Evolutionary conservation across 2,797 vertebrate genomes (phyloP).

Genomic region (Smutsia gigantea): DNA sequence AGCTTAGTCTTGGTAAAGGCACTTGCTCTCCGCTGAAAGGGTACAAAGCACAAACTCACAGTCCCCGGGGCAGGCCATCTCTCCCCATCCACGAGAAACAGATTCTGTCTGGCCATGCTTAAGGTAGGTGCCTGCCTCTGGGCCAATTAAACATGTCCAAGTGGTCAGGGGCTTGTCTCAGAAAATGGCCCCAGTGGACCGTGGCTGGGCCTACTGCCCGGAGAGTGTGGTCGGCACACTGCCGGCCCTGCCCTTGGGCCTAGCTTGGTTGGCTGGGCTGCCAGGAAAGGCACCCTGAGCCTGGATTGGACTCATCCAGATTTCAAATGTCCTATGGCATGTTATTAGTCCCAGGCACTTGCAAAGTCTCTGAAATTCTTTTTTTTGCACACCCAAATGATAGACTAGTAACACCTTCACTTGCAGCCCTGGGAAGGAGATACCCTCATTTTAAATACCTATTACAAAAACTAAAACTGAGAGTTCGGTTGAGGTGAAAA

Average conservation of each 20-base stretch:
- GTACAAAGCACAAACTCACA: accelerated
- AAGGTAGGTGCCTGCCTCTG: background rate
- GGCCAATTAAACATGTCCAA: background rate
- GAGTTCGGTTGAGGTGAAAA: background rate
- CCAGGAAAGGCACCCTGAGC: background rate
- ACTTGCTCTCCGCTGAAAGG: too few relatives aligned
- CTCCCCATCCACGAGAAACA: background rate
- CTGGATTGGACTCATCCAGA: background rate
- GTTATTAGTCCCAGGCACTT: too few relatives aligned
- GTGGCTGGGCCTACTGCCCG: accelerated
- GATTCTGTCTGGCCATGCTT: background rate
- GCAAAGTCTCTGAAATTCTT: background rate
- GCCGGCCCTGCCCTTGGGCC: accelerated
- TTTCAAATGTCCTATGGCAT: background rate
- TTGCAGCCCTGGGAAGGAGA: background rate
- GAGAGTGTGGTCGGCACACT: accelerated
- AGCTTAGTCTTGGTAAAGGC: background rate
- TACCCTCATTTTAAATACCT: too few relatives aligned
- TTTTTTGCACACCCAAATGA: background rate
- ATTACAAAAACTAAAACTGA: background rate
- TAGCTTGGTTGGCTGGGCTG: background rate
- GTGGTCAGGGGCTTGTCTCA: background rate
- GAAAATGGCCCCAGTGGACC: background rate
- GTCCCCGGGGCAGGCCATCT: accelerated
- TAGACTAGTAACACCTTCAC: accelerated